These are phyloP conservation scores for Acheta domesticus DNA, from an alignment of 2,888 invertebrate genomes.

Conservation along the genomic window DNA sequence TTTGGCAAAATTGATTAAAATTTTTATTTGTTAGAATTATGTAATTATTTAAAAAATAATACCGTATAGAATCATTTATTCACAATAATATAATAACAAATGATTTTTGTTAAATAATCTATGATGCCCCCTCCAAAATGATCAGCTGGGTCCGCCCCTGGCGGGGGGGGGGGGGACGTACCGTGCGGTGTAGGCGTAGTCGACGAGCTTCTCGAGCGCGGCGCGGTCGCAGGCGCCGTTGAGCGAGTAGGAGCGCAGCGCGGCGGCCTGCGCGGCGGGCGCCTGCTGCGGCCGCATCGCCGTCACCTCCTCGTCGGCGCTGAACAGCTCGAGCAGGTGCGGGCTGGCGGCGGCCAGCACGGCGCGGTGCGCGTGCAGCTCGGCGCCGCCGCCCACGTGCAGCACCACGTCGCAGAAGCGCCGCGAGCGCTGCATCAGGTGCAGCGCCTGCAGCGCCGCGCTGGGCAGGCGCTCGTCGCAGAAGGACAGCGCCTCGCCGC, in stretches of 20 bases:
- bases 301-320: constrained; percentile 54
- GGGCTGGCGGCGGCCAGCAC: constrained; percentile 76
- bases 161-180: constrained; percentile 38
- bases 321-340: constrained; percentile 71
- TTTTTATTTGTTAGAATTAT: too few species aligned
- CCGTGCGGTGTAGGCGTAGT: constrained; percentile 79
- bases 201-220: constrained; percentile 70
- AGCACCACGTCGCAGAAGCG: constrained; percentile 84
- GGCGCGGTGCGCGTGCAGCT: constrained; percentile 73
- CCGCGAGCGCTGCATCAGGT: constrained; percentile 76
- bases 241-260: constrained; percentile 56
- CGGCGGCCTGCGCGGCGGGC: background rate
- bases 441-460: constrained; percentile 63
- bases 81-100: too few species aligned
- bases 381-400: constrained; percentile 68
- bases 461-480: constrained; percentile 58
- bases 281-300: constrained; percentile 48
- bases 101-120: too few species aligned
- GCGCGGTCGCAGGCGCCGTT: constrained; percentile 62
- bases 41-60: too few species aligned
- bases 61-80: too few species aligned
- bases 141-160: too few species aligned
- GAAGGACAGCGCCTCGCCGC: constrained; percentile 48
- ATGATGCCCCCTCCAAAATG: too few species aligned
- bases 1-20: too few species aligned